Evolutionary conservation across 23 tunicate species (phyloP).

Genomic region (Corella eumyota): DNA sequence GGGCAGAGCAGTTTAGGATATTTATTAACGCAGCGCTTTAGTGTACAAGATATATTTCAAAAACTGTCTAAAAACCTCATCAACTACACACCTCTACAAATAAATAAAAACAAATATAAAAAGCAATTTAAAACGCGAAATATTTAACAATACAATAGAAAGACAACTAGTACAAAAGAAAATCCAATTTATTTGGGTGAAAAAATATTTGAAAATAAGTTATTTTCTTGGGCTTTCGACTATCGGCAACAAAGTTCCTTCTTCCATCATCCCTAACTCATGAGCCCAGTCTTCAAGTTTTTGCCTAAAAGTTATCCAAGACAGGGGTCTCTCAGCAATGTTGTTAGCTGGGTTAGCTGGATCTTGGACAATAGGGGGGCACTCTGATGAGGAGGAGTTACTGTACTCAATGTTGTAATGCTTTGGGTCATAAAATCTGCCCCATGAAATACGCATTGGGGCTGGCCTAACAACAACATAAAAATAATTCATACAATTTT

Average conservation of each 20-base stretch:
- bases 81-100: no score
- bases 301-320: conserved; percentile 71
- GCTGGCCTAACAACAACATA: conserved; percentile 26
- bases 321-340: conserved; percentile 75
- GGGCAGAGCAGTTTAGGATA: no score
- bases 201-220: no score
- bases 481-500: not conserved
- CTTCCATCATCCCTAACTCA: conserved; percentile 44
- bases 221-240: no score
- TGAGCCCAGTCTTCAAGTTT: conserved; percentile 50
- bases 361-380: conserved; percentile 84
- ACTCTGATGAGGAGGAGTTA: conserved; percentile 19
- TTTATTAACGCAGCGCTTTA: no score
- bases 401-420: conserved; percentile 89
- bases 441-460: conserved; percentile 65
- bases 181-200: no score
- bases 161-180: no score
- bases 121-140: no score
- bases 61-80: no score
- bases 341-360: conserved; percentile 94
- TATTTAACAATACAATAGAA: no score
- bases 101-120: no score
- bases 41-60: no score
- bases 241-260: conserved; percentile 30
- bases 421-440: conserved; percentile 76